Evolutionary conservation across 2,888 invertebrate genomes (phyloP).

Genomic region (Poecilus cupreus): DNA sequence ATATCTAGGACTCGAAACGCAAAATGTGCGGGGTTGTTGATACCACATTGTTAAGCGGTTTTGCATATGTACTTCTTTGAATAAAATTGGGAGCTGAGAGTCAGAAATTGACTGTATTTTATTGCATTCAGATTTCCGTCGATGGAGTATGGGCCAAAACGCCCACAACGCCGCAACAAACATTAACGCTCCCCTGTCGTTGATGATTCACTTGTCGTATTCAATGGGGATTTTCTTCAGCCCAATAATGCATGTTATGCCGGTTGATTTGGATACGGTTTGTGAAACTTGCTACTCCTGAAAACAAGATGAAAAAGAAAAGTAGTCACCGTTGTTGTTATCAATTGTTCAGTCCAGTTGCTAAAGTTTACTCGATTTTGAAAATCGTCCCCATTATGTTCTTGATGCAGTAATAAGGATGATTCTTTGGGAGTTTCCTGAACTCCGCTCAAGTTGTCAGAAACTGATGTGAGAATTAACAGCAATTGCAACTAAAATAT

Average conservation of each 20-base stretch:
- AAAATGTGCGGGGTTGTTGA: neutral
- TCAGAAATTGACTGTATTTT: no score
- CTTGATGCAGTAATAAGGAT: conserved; percentile 61
- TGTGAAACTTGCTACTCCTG: conserved; percentile 54
- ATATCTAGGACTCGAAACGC: neutral
- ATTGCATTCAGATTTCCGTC: no score
- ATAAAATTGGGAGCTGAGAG: no score
- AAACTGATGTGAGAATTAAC: conserved; percentile 8
- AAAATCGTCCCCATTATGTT: conserved; percentile 61
- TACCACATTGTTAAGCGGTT: no score
- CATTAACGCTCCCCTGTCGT: conserved; percentile 20
- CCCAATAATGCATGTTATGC: conserved; percentile 42
- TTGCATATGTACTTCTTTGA: no score
- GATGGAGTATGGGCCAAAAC: no score
- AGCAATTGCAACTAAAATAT: conserved; percentile 4
- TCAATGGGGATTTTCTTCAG: conserved; percentile 6
- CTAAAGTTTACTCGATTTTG: conserved; percentile 60
- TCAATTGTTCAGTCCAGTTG: conserved; percentile 54
- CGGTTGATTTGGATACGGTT: conserved; percentile 50
- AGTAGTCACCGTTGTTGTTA: conserved; percentile 47
- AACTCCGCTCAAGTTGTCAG: conserved; percentile 6
- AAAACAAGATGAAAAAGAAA: conserved; percentile 54
- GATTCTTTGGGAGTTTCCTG: conserved; percentile 21
- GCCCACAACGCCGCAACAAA: neutral
- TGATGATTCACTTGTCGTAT: neutral